Conservation (phyloP, 2,113 vertebrate species). For the Tenebrosternarchus preto region DNA sequence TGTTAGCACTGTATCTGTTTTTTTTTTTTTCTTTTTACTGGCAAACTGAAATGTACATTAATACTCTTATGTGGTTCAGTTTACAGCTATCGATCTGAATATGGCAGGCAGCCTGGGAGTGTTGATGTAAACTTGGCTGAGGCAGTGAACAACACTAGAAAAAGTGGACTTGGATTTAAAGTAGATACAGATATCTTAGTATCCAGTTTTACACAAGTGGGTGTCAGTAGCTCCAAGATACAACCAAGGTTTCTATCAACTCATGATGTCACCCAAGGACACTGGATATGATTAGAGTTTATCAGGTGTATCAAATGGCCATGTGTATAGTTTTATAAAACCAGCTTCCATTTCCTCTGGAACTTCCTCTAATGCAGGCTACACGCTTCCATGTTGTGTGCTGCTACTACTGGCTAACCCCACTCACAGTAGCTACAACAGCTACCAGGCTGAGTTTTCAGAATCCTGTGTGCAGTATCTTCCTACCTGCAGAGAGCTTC, state of each 20-base stretch:
- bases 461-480: too few relatives aligned
- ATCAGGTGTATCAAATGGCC: not conserved
- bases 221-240: not conserved
- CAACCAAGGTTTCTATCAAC: not conserved
- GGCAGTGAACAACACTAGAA: too few relatives aligned
- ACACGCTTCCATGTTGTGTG: too few relatives aligned
- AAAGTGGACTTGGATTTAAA: too few relatives aligned
- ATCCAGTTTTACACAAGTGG: not conserved
- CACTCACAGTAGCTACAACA: too few relatives aligned
- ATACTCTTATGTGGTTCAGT: not conserved
- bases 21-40: not conserved
- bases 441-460: too few relatives aligned
- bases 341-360: not conserved
- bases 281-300: too few relatives aligned
- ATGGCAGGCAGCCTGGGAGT: not conserved
- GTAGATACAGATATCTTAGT: not conserved
- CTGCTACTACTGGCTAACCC: too few relatives aligned
- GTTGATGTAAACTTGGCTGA: too few relatives aligned
- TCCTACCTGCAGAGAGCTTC: too few relatives aligned
- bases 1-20: not conserved
- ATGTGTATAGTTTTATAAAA: conserved; percentile 7
- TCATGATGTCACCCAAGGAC: too few relatives aligned
- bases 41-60: not conserved
- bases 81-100: not conserved
- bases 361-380: not conserved